Percentiles rank a stretch among this genome's conserved stretches.
Evolutionary conservation across 2,113 vertebrate genomes (phyloP).

Genomic region (Rhinolophus sinicus): DNA sequence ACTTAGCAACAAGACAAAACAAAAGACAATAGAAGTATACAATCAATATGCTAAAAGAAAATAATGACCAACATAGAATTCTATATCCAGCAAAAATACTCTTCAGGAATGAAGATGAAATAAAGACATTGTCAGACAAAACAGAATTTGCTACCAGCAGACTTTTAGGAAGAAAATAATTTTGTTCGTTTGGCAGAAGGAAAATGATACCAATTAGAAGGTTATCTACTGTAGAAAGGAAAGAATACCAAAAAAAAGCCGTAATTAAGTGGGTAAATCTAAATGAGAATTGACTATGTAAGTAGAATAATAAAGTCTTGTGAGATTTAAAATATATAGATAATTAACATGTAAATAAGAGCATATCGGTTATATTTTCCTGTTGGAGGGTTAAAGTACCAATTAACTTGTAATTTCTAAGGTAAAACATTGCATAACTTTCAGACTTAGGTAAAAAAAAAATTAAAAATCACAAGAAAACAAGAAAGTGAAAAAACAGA

Average conservation of each 20-base stretch:
- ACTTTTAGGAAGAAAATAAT: not conserved
- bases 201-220: not conserved
- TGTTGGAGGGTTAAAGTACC: not conserved
- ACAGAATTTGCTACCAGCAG: not conserved
- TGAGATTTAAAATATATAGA: not conserved
- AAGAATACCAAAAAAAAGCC: not conserved
- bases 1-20: not conserved
- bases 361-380: not conserved
- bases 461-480: not conserved
- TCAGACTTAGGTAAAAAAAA: not conserved
- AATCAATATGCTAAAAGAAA: not conserved
- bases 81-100: not conserved
- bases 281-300: not conserved
- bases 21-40: not conserved
- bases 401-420: not conserved
- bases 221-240: not conserved
- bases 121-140: not conserved
- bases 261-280: not conserved
- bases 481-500: not conserved
- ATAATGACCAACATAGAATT: not conserved
- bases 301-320: not conserved
- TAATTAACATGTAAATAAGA: not conserved
- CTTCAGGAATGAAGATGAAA: not conserved
- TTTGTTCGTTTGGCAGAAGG: not conserved
- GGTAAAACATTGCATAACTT: slow-evolving; percentile 4